Evolutionary conservation across 1,140 invertebrate species (phyloP).

Genomic region (Hesperophylax magnus): DNA sequence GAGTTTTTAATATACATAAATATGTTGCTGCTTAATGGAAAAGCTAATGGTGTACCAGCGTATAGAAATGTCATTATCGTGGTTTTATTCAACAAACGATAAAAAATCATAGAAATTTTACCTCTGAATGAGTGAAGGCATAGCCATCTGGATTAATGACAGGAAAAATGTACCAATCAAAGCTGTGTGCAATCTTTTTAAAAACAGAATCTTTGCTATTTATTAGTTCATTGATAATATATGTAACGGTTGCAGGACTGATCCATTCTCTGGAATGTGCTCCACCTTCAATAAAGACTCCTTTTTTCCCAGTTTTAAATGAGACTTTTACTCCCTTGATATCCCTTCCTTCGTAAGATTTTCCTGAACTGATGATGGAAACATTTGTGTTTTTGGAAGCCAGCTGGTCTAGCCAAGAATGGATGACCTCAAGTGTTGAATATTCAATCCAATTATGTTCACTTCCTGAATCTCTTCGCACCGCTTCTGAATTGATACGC

Average conservation of each 20-base stretch:
- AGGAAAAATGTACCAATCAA: constrained; percentile 80
- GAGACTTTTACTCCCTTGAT: constrained; percentile 77
- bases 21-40: too few species aligned
- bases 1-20: too few species aligned
- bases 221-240: constrained; percentile 74
- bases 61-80: too few species aligned
- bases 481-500: background rate
- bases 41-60: too few species aligned
- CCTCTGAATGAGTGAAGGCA: constrained; percentile 73
- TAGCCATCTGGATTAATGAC: constrained; percentile 82
- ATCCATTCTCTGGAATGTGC: constrained; percentile 84
- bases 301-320: constrained; percentile 67
- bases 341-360: constrained; percentile 72
- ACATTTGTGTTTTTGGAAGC: constrained; percentile 66
- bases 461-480: constrained; percentile 53
- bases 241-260: constrained; percentile 75
- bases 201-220: constrained; percentile 65
- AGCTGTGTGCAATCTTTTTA: constrained; percentile 68
- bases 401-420: constrained; percentile 67
- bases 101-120: constrained; percentile 58
- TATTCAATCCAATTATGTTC: constrained; percentile 67
- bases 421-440: constrained; percentile 66
- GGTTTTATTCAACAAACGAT: too few species aligned
- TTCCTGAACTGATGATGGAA: constrained; percentile 68
- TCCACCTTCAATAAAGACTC: constrained; percentile 60